Evolutionary conservation across 2,888 invertebrate genomes (phyloP).

Genomic region (Rhagonycha lutea): DNA sequence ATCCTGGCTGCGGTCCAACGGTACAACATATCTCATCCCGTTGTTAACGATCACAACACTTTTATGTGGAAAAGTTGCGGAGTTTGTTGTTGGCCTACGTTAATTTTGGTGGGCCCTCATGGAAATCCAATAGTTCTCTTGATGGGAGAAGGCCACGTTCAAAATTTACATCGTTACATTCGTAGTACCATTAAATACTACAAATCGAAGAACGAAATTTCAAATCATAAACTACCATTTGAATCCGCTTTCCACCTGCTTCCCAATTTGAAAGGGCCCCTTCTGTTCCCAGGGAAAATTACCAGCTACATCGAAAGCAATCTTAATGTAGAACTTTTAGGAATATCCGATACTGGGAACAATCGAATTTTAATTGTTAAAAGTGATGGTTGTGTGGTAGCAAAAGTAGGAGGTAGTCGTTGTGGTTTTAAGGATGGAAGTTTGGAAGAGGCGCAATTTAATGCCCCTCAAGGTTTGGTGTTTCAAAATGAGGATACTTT

Average conservation of each 20-base stretch:
- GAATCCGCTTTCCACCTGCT: slow-evolving; percentile 61
- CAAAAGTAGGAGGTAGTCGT: slow-evolving; percentile 74
- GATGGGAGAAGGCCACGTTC: slow-evolving; percentile 83
- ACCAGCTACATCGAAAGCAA: slow-evolving; percentile 44
- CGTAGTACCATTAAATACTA: slow-evolving; percentile 69
- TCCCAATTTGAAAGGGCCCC: slow-evolving; percentile 57
- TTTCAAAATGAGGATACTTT: slow-evolving; percentile 67
- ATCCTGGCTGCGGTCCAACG: slow-evolving; percentile 81
- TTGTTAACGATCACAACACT: slow-evolving; percentile 83
- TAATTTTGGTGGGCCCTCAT: slow-evolving; percentile 78
- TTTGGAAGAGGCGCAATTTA: slow-evolving; percentile 69
- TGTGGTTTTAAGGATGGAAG: slow-evolving; percentile 65
- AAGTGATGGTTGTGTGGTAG: slow-evolving; percentile 66
- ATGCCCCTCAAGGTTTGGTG: slow-evolving; percentile 83
- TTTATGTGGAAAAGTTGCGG: slow-evolving; percentile 79
- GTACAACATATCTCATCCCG: slow-evolving; percentile 85
- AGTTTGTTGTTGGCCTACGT: slow-evolving; percentile 90
- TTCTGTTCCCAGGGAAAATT: slow-evolving; percentile 80
- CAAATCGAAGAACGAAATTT: slow-evolving; percentile 55
- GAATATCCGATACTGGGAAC: slow-evolving; percentile 86
- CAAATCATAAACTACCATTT: slow-evolving; percentile 58
- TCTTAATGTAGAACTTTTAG: slow-evolving; percentile 57
- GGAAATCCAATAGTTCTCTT: slow-evolving; percentile 77
- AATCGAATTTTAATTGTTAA: slow-evolving; percentile 76
- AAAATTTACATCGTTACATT: slow-evolving; percentile 70